Conservation (phyloP, 2,888 invertebrate genomes). For the Syrista parreyssii region DNA sequence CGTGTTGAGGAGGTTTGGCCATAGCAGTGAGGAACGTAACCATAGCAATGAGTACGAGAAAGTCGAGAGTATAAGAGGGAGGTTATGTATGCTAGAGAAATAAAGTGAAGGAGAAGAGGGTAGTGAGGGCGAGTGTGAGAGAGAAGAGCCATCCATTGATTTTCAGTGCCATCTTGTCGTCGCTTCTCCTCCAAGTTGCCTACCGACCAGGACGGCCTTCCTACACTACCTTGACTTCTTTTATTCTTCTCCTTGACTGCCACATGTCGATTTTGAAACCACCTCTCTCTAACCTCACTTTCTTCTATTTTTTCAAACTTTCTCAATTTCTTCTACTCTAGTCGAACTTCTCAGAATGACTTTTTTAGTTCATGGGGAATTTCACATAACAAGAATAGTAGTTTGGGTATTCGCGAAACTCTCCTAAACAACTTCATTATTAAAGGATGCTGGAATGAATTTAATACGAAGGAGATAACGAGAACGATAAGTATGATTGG, state of each 20-base stretch:
- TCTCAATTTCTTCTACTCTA: neutral
- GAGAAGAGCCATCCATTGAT: constrained; percentile 58
- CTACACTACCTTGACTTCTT: neutral
- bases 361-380: neutral
- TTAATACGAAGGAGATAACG: neutral
- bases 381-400: too few relatives aligned
- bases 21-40: constrained; percentile 40
- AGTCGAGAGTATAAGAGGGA: constrained; percentile 18
- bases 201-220: constrained; percentile 22
- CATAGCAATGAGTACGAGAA: constrained; percentile 60
- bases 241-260: neutral
- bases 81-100: constrained; percentile 8
- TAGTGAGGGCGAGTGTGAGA: constrained; percentile 22
- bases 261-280: neutral
- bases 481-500: neutral
- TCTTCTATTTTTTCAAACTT: neutral
- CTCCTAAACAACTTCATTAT: neutral
- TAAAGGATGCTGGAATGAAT: neutral
- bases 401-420: neutral
- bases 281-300: neutral
- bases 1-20: constrained; percentile 13
- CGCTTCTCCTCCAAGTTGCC: constrained; percentile 45
- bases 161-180: constrained; percentile 65
- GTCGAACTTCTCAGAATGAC: neutral
- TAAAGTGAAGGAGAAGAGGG: constrained; percentile 18